Percentiles rank a stretch among this genome's conserved stretches.
Conservation (phyloP, 1,140 invertebrate genomes). For the Pissodes strobi region DNA sequence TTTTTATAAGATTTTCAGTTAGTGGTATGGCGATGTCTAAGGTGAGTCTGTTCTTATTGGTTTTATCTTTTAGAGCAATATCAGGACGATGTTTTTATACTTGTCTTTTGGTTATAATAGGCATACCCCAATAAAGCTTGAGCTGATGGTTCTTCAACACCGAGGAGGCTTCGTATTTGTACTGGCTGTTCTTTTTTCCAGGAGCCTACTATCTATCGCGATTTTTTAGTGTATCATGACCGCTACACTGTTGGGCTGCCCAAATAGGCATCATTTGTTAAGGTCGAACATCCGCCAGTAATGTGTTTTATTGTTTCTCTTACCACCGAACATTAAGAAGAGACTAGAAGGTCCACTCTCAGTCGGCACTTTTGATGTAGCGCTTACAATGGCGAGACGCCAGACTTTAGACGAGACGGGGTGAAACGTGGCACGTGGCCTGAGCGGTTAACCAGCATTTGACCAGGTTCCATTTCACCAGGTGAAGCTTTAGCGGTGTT, state of each 20-base stretch:
- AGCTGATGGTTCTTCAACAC: no score
- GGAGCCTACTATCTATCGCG: background rate
- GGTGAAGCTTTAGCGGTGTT: no score
- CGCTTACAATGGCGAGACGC: no score
- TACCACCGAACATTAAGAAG: no score
- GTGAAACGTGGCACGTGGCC: no score
- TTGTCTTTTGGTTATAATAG: background rate
- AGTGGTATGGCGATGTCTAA: background rate
- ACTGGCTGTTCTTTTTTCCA: no score
- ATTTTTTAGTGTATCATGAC: background rate
- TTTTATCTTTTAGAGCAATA: background rate
- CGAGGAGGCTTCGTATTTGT: no score
- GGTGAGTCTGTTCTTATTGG: background rate
- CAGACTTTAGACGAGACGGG: no score
- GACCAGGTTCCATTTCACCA: no score
- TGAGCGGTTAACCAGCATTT: no score
- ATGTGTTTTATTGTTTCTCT: background rate
- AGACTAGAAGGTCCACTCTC: no score
- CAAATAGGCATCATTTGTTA: background rate
- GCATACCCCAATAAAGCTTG: background rate
- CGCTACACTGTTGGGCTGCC: background rate
- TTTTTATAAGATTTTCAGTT: background rate
- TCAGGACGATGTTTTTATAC: background rate
- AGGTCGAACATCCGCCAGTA: background rate
- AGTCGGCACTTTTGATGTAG: no score